Percentiles rank a stretch among this genome's conserved stretches.
Evolutionary conservation across 1,140 invertebrate genomes (phyloP).

Genomic region (Philopotamus ludificatus): DNA sequence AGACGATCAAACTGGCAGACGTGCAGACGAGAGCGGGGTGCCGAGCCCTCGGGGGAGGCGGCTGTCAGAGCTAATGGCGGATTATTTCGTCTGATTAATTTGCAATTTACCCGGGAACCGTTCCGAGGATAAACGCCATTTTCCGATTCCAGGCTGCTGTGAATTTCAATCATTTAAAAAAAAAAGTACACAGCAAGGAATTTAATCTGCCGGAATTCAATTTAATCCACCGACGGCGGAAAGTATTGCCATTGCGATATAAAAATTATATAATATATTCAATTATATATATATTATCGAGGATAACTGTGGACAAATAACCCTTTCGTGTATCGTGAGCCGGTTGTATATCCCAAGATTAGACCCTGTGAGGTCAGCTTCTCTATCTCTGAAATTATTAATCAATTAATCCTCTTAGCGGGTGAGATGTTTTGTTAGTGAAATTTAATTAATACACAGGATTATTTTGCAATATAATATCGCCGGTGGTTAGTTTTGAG

Average conservation of each 20-base stretch:
- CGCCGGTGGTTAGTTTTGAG: neutral
- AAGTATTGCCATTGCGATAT: too few species aligned
- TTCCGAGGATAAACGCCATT: conserved; percentile 3
- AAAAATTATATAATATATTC: too few species aligned
- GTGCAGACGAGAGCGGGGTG: neutral
- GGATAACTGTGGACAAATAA: neutral
- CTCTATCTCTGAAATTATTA: conserved; percentile 1
- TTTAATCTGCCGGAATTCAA: too few species aligned
- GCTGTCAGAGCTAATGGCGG: conserved; percentile 29
- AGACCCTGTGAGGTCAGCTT: neutral
- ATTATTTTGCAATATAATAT: neutral
- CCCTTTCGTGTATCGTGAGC: neutral
- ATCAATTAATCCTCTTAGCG: conserved; percentile 8
- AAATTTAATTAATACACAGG: conserved; percentile 4
- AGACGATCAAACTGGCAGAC: conserved; percentile 4
- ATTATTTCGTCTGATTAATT: conserved; percentile 34
- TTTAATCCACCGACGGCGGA: too few species aligned
- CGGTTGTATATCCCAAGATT: neutral
- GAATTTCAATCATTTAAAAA: too few species aligned
- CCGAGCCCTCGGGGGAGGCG: neutral
- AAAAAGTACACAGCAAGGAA: too few species aligned
- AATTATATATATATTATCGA: too few species aligned
- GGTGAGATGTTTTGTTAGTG: neutral
- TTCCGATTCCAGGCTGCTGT: too few species aligned
- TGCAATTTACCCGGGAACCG: conserved; percentile 23